A percentile compares a stretch with the other conserved stretches of the same genome.
phyloP scores from a whole-genome alignment of 2,888 invertebrate genomes.

The Epistrophe grossulariae region DNA sequence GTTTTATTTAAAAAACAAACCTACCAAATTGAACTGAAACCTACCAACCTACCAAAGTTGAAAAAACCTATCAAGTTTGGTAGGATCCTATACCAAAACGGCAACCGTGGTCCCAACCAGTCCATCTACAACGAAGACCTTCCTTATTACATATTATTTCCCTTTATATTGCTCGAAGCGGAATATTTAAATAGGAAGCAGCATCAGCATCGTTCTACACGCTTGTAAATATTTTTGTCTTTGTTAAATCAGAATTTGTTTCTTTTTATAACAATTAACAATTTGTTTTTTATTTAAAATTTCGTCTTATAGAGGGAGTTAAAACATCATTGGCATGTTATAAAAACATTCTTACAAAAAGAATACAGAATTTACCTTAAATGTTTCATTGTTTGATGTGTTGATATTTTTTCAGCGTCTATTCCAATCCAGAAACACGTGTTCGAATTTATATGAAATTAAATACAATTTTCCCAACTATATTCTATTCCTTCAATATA shows the following conservation, averaged over 20 bases:
- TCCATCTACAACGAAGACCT: too few species aligned
- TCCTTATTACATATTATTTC: too few species aligned
- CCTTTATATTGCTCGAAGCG: too few species aligned
- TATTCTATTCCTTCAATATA: conserved; percentile 13
- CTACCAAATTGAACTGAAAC: too few species aligned
- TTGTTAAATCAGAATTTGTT: neutral
- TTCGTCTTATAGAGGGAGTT: neutral
- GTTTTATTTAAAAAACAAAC: too few species aligned
- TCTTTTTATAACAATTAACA: conserved; percentile 1
- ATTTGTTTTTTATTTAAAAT: conserved; percentile 15
- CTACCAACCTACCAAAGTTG: too few species aligned
- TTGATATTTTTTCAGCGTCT: conserved; percentile 24
- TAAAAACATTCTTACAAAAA: conserved; percentile 16
- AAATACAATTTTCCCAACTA: neutral
- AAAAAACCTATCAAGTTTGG: too few species aligned
- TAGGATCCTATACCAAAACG: too few species aligned
- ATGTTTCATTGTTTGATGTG: neutral
- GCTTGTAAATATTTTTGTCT: neutral
- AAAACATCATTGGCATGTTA: conserved; percentile 8
- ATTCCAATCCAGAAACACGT: conserved; percentile 10
- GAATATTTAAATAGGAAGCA: too few species aligned
- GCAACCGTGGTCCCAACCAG: too few species aligned
- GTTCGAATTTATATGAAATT: conserved; percentile 9
- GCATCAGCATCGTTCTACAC: neutral
- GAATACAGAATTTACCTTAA: neutral